These are phyloP conservation scores for Torymus aiolomorphi DNA, from an alignment of 2,888 invertebrate genomes.

Conservation along the genomic window DNA sequence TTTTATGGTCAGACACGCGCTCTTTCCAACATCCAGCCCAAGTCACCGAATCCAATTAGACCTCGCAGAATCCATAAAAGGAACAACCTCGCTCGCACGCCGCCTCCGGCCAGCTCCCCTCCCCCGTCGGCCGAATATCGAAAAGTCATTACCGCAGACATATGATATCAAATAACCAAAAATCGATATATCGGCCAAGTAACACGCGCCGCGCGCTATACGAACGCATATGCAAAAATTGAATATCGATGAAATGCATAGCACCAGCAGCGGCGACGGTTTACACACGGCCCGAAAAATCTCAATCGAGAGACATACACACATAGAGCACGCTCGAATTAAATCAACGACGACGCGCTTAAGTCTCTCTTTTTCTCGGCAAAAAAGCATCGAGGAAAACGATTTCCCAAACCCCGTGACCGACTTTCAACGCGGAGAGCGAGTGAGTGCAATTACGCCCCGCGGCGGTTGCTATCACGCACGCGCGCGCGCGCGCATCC, in stretches of 20 bases:
- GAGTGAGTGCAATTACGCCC: too few relatives aligned
- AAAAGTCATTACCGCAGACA: constrained; percentile 42
- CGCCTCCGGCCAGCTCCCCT: neutral
- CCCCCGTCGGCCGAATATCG: constrained; percentile 13
- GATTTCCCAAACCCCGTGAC: too few relatives aligned
- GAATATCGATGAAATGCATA: constrained; percentile 48
- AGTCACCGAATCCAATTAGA: constrained; percentile 31
- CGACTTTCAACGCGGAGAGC: too few relatives aligned
- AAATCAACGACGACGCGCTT: constrained; percentile 32
- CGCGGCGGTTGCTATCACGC: too few relatives aligned
- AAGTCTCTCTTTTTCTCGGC: neutral
- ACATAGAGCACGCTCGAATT: neutral
- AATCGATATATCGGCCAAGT: constrained; percentile 46
- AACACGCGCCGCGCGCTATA: constrained; percentile 9
- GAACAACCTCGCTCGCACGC: too few relatives aligned
- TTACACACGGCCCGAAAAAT: too few relatives aligned
- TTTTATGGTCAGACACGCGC: constrained; percentile 3
- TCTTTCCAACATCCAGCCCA: neutral
- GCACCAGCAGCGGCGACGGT: too few relatives aligned
- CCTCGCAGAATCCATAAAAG: constrained; percentile 29
- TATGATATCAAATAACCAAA: constrained; percentile 44
- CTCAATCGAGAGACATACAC: neutral
- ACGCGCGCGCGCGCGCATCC: too few relatives aligned
- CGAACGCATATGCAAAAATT: constrained; percentile 43
- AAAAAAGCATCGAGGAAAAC: too few relatives aligned